A percentile compares a stretch with the other conserved stretches of the same genome.
These are phyloP conservation scores for Caerostris darwini DNA, from an alignment of 1,140 invertebrate genomes.

Conservation along the genomic window DNA sequence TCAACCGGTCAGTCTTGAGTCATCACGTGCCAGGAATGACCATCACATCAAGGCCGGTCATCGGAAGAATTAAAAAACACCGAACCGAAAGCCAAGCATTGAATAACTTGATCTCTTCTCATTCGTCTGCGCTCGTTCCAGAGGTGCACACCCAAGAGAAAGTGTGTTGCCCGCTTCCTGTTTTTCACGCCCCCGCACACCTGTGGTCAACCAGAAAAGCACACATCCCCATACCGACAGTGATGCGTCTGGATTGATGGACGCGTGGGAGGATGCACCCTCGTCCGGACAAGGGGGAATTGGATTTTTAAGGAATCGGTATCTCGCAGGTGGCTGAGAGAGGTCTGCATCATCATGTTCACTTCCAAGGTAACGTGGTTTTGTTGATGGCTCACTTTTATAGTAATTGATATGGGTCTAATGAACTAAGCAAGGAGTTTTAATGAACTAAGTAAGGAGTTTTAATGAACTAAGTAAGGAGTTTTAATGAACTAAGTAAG, in stretches of 20 bases:
- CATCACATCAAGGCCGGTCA: neutral
- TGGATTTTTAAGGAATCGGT: neutral
- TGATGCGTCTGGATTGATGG: neutral
- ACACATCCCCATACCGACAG: neutral
- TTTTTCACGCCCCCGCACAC: neutral
- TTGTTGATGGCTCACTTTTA: too few relatives aligned
- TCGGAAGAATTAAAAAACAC: neutral
- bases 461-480: too few relatives aligned
- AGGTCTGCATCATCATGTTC: neutral
- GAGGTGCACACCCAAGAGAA: neutral
- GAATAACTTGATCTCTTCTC: slow-evolving; percentile 24
- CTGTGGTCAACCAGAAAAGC: slow-evolving; percentile 6
- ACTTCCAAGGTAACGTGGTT: neutral
- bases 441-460: too few relatives aligned
- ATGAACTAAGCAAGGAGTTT: too few relatives aligned
- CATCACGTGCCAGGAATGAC: neutral
- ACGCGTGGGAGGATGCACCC: slow-evolving; percentile 17
- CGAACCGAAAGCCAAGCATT: neutral
- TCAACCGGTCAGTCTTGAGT: neutral
- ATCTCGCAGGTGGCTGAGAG: neutral
- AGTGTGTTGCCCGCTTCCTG: neutral
- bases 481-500: too few relatives aligned
- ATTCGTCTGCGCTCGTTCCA: neutral
- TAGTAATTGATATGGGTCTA: neutral
- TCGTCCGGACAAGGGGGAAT: neutral